Conservation (phyloP, 2,113 vertebrate genomes). For the Athene cunicularia region DNA sequence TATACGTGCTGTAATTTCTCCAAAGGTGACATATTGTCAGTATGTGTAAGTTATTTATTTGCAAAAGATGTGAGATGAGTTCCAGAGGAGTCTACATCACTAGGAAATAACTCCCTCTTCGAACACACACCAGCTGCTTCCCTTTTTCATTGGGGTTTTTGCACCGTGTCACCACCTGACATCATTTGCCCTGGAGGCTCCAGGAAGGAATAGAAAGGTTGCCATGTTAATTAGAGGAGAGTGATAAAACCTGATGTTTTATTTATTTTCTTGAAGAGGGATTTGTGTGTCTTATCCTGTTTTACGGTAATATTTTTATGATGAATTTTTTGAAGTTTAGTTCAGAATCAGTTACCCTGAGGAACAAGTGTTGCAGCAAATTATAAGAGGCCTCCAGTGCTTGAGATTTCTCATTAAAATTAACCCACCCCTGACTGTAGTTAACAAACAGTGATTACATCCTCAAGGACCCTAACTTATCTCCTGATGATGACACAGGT, state of each 20-base stretch:
- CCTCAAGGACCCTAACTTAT: neutral
- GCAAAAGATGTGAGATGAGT: conserved; percentile 2
- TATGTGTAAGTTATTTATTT: neutral
- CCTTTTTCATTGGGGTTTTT: neutral
- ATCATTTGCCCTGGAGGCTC: conserved; percentile 27
- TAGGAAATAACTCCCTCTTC: neutral
- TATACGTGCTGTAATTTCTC: conserved; percentile 18
- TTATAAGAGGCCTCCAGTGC: neutral
- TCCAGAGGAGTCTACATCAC: neutral
- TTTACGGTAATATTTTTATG: conserved; percentile 54
- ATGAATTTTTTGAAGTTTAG: conserved; percentile 34
- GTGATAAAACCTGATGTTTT: conserved; percentile 55
- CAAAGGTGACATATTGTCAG: conserved; percentile 22
- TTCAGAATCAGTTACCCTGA: conserved; percentile 4
- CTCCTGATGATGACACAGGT: neutral
- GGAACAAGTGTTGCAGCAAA: neutral
- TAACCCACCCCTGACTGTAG: neutral
- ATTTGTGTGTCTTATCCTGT: conserved; percentile 48
- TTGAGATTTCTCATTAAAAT: conserved; percentile 6
- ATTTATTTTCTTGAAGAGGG: conserved; percentile 61
- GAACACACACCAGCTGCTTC: conserved; percentile 2
- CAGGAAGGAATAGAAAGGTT: conserved; percentile 33
- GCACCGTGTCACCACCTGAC: conserved; percentile 32
- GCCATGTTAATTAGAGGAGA: conserved; percentile 51
- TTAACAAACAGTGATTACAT: neutral